These are phyloP conservation scores for Schizaphis graminum DNA, from an alignment of 2,888 invertebrate genomes.

Conservation along the genomic window DNA sequence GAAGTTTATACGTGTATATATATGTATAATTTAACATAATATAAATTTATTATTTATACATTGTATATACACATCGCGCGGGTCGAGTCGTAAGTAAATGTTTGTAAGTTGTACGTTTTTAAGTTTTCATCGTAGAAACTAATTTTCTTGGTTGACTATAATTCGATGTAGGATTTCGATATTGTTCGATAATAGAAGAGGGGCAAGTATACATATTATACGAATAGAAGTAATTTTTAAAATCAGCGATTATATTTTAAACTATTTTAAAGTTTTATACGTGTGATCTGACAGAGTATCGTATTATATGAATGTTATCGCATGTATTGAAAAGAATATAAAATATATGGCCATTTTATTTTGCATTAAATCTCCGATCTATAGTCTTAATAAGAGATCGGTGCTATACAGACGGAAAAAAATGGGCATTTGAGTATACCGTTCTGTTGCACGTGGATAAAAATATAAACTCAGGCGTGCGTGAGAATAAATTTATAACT, in stretches of 20 bases:
- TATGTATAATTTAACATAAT: background rate
- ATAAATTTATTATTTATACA: background rate
- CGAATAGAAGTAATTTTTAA: background rate
- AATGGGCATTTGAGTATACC: background rate
- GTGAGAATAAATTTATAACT: slow-evolving; percentile 28
- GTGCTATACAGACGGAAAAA: background rate
- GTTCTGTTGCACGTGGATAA: background rate
- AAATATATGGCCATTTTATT: background rate
- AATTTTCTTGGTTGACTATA: background rate
- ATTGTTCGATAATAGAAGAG: background rate
- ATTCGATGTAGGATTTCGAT: background rate
- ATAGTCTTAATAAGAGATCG: background rate
- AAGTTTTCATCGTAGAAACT: background rate
- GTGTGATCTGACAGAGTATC: background rate
- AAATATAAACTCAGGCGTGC: background rate
- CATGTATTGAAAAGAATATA: background rate
- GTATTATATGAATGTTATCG: background rate
- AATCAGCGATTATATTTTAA: background rate
- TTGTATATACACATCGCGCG: background rate
- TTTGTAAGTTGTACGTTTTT: background rate
- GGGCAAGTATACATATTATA: background rate
- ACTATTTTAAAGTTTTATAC: background rate
- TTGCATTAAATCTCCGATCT: background rate
- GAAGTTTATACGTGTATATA: background rate
- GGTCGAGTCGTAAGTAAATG: background rate